A percentile compares a stretch with the other conserved stretches of the same genome.
Evolutionary conservation across 2,113 vertebrate species (phyloP).

Genomic region (Cinclus cinclus): DNA sequence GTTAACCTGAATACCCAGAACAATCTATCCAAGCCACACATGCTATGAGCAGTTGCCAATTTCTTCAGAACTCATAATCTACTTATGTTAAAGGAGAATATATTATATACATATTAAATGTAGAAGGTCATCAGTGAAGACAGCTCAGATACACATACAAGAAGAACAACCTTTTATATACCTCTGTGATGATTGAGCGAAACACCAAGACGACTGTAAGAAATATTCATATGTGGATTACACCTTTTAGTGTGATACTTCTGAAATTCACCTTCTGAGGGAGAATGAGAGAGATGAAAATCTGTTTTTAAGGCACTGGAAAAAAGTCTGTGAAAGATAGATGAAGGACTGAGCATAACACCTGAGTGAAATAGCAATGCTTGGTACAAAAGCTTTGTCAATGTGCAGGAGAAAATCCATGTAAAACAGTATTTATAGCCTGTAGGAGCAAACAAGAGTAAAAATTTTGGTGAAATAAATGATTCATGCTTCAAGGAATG

Average conservation of each 20-base stretch:
- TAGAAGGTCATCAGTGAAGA: neutral
- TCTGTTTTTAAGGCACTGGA: neutral
- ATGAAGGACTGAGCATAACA: neutral
- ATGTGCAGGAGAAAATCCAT: neutral
- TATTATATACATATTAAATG: neutral
- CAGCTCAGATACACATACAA: neutral
- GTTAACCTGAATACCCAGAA: neutral
- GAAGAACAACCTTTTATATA: neutral
- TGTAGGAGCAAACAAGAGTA: neutral
- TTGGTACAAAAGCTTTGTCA: neutral
- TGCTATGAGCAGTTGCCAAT: neutral
- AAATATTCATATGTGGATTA: neutral
- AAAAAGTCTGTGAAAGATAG: neutral
- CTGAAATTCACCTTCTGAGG: neutral
- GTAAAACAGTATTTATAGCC: neutral
- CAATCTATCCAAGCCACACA: neutral
- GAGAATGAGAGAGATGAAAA: neutral
- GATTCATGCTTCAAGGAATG: neutral
- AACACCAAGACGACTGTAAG: neutral
- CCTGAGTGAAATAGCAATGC: neutral
- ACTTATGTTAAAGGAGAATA: neutral
- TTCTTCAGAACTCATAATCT: neutral
- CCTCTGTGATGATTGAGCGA: fast-evolving
- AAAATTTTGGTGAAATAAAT: neutral
- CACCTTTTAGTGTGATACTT: neutral